Conservation (phyloP, 2,113 vertebrate genomes). For the Pluvianellus socialis region DNA sequence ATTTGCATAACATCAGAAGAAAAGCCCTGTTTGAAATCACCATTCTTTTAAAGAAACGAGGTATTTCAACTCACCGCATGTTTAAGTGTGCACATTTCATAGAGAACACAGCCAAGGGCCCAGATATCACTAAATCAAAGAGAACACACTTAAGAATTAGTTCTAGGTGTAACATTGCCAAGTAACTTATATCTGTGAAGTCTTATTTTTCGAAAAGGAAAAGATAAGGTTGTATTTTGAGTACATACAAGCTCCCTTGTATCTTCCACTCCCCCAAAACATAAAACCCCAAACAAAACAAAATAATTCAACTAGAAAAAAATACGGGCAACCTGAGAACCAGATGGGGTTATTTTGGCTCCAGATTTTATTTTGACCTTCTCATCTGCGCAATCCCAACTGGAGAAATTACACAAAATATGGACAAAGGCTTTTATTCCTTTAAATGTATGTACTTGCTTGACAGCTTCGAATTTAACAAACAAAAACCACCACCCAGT, state of each 20-base stretch:
- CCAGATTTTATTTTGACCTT: not conserved
- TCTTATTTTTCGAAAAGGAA: not conserved
- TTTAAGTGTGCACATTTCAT: slow-evolving; percentile 99
- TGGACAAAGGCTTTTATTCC: not conserved
- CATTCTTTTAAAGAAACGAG: not conserved
- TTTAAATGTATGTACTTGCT: not conserved
- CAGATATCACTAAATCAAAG: slow-evolving; percentile 91
- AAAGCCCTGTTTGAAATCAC: not conserved
- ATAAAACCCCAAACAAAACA: not conserved
- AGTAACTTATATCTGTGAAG: not conserved
- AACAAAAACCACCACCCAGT: not conserved
- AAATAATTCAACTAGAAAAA: not conserved
- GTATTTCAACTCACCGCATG: slow-evolving; percentile 92
- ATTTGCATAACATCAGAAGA: not conserved
- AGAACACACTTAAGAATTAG: slow-evolving; percentile 14
- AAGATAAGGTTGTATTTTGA: not conserved
- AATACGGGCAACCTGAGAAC: not conserved
- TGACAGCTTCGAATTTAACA: not conserved
- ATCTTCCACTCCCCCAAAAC: not conserved
- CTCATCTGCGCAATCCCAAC: not conserved
- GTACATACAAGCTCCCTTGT: not conserved
- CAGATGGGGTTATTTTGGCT: not conserved
- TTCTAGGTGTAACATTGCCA: not conserved
- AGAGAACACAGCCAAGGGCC: slow-evolving; percentile 98
- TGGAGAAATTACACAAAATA: not conserved